phyloP scores from a whole-genome alignment of 2,113 vertebrate genomes.

The western clawed frog (Xenopus tropicalis) region DNA sequence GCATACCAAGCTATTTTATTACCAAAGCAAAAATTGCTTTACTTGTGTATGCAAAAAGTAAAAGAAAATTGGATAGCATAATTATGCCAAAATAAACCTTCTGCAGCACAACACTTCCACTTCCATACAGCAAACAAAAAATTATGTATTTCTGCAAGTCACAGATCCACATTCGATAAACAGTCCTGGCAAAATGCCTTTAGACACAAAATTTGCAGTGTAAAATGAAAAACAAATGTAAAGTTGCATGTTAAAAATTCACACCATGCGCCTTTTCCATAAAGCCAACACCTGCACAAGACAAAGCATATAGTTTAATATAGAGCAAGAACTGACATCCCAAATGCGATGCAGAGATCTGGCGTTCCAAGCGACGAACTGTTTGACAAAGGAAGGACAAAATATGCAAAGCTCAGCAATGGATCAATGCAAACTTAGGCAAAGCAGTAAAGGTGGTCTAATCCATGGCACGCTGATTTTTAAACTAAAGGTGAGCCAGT shows the following conservation, averaged over 20 bases:
- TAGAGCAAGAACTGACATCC: slow-evolving; percentile 71
- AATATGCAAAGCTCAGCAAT: slow-evolving; percentile 78
- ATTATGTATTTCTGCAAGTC: slow-evolving; percentile 69
- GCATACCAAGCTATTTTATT: no score
- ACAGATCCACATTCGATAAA: slow-evolving; percentile 65
- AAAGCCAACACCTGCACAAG: slow-evolving; percentile 84
- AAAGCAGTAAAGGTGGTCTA: slow-evolving; percentile 67
- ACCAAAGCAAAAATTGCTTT: no score
- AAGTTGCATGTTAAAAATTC: slow-evolving; percentile 68
- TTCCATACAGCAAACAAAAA: background rate
- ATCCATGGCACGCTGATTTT: slow-evolving; percentile 49
- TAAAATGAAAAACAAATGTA: slow-evolving; percentile 61
- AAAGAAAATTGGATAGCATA: no score
- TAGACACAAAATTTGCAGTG: slow-evolving; percentile 59
- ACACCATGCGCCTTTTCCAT: slow-evolving; percentile 82
- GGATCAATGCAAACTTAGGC: slow-evolving; percentile 71
- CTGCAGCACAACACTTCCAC: slow-evolving; percentile 46
- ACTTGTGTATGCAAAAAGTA: no score
- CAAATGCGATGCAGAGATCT: slow-evolving; percentile 75
- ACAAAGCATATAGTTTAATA: slow-evolving; percentile 83
- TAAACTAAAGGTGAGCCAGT: slow-evolving; percentile 59
- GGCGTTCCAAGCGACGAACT: slow-evolving; percentile 83
- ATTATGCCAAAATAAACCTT: background rate
- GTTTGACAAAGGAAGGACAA: slow-evolving; percentile 76
- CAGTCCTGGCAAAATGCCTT: slow-evolving; percentile 67